Percentiles rank a stretch among this genome's conserved stretches.
Conservation (phyloP, 2,797 vertebrate genomes). For the Acipenser oxyrinchus region DNA sequence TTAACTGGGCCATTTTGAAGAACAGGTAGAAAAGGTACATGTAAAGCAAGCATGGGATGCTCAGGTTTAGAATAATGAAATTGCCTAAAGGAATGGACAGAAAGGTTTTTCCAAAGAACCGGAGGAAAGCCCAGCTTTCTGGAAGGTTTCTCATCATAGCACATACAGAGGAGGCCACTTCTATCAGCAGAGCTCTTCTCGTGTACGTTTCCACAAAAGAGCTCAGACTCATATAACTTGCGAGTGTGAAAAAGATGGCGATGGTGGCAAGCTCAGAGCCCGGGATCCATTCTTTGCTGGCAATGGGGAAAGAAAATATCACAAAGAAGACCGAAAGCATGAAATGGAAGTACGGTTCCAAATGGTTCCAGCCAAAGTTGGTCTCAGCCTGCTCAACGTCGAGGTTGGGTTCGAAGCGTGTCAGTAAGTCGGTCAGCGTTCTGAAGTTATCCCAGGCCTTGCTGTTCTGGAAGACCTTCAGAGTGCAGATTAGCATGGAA, state of each 20-base stretch:
- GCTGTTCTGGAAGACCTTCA: constrained; percentile 88
- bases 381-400: constrained; percentile 91
- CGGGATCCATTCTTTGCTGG: constrained; percentile 87
- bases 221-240: constrained; percentile 86
- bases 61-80: constrained; percentile 71
- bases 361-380: constrained; percentile 92
- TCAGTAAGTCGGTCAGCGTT: constrained; percentile 77
- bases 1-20: constrained; percentile 85
- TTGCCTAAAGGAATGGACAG: constrained; percentile 70
- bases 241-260: constrained; percentile 80
- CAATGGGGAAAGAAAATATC: constrained; percentile 89
- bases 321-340: constrained; percentile 87
- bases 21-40: constrained; percentile 84
- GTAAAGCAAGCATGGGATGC: constrained; percentile 83
- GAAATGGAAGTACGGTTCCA: constrained; percentile 88
- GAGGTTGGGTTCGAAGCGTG: constrained; percentile 80
- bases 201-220: constrained; percentile 73
- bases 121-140: constrained; percentile 47
- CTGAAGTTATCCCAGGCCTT: constrained; percentile 94
- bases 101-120: constrained; percentile 71
- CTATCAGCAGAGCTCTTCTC: constrained; percentile 70
- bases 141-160: constrained; percentile 69
- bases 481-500: constrained; percentile 94
- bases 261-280: constrained; percentile 87
- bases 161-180: constrained; percentile 75